Evolutionary conservation across 2,113 vertebrate genomes (phyloP).

Genomic region (Sphaerodactylus townsendi): DNA sequence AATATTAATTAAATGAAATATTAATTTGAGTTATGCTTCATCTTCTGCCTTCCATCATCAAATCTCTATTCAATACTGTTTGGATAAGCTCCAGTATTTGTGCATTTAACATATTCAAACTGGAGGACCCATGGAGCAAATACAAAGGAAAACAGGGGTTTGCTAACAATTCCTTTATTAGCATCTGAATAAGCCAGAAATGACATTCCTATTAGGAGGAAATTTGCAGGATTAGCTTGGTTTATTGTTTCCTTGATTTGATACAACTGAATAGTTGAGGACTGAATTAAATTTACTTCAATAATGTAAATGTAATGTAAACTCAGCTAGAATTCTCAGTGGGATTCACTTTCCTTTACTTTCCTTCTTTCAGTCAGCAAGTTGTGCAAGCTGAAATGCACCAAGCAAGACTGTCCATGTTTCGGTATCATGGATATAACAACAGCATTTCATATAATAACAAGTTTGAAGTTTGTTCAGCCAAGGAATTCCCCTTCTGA

Average conservation of each 20-base stretch:
- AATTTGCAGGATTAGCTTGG: neutral
- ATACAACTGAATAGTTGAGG: neutral
- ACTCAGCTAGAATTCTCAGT: neutral
- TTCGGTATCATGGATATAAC: neutral
- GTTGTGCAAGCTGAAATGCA: neutral
- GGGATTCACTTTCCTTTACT: neutral
- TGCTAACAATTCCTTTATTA: neutral
- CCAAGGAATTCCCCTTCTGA: neutral
- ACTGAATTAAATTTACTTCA: neutral
- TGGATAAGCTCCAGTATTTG: neutral
- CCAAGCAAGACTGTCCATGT: neutral
- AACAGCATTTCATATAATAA: constrained; percentile 5
- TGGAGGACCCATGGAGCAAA: neutral
- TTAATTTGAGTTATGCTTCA: neutral
- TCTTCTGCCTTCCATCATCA: neutral
- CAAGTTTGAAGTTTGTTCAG: constrained; percentile 10
- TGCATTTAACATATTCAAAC: neutral
- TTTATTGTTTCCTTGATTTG: neutral
- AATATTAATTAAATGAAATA: neutral
- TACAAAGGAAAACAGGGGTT: neutral
- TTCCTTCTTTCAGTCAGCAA: neutral
- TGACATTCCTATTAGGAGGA: neutral
- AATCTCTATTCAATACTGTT: neutral
- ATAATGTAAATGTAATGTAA: neutral
- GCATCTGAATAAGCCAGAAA: neutral